Base-by-base conservation (phyloP, 1,140 invertebrate genomes). In the Drosophila sucinea region DNA sequence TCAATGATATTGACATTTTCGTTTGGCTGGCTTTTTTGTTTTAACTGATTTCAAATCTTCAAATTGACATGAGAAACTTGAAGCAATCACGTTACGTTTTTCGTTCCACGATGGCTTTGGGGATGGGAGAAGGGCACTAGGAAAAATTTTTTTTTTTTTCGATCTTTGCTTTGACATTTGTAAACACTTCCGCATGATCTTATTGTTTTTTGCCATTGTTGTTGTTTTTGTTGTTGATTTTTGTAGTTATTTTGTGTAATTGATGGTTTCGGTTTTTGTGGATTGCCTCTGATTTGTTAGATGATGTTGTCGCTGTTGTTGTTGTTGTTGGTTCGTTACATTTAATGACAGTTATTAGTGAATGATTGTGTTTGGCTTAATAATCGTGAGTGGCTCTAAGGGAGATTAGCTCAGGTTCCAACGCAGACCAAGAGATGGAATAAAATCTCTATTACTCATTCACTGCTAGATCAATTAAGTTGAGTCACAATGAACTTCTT, bases 1-100 rank as follows among this genome's bases (percentile, higher is more conserved):
- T 76, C 83, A 89, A 79, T 70, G 84, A 71, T 89, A 89, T 89
- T 89, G 84, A 89, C 84, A 84, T 89, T 79, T 89, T 75, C 68
- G 76, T 82, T 84, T 77, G 54, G 76, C 40, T 63, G 70, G 38
- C 3, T 40, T 70, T 73, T 35, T 63, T 78, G 63, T 64, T 63
- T 76, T 41, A 70, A 79, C 38, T 54, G 75, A 81, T 85, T 71
- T 72, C 62, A 73, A 80, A 73, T 89, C 77, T 77, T 44, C 51
- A 84, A 84, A 89, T 84, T 89, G 84, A 84, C 84, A 89, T 89
- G 84, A 75, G 84, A 89, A 89, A 81, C 77, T 62, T 73, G 56
- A 58, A 73, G 62, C 69, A 67, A 81, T 85, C 67, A 74, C 62
- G 74, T 79, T 79, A 77, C 74, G 67, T 79, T 77, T 67, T 29